Percentiles rank a stretch among this genome's conserved stretches.
Evolutionary conservation across 2,888 invertebrate genomes (phyloP).

Genomic region (Hirtodrosophila alboralis): DNA sequence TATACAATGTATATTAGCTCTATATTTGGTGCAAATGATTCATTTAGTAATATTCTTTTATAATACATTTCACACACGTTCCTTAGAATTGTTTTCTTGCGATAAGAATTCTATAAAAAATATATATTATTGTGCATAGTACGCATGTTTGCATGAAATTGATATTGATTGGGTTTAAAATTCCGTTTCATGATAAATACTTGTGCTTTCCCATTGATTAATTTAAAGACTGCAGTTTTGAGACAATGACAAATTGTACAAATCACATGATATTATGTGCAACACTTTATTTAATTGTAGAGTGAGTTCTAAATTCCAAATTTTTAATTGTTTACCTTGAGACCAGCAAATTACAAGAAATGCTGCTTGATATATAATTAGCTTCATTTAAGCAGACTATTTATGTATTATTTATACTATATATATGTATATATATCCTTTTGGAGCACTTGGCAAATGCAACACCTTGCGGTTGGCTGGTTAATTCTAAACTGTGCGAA

Average conservation of each 20-base stretch:
- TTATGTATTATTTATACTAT: too few relatives aligned
- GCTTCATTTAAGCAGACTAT: slow-evolving; percentile 21
- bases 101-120: slow-evolving; percentile 33
- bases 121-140: not conserved
- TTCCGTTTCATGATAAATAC: slow-evolving; percentile 33
- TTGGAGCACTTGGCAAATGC: slow-evolving; percentile 33
- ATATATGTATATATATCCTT: slow-evolving; percentile 2
- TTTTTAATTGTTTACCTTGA: slow-evolving; percentile 55
- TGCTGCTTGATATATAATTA: slow-evolving; percentile 34
- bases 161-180: slow-evolving; percentile 49
- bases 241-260: slow-evolving; percentile 37
- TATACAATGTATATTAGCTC: slow-evolving; percentile 4
- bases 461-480: slow-evolving; percentile 62
- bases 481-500: slow-evolving; percentile 70
- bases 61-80: slow-evolving; percentile 36
- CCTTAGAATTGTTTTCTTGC: slow-evolving; percentile 6
- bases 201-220: slow-evolving; percentile 39
- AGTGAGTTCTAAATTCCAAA: not conserved
- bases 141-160: slow-evolving; percentile 47
- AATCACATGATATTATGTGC: slow-evolving; percentile 53
- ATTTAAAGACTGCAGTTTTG: slow-evolving; percentile 42
- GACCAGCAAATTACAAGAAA: slow-evolving; percentile 57
- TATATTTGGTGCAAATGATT: slow-evolving; percentile 24
- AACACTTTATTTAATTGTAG: slow-evolving; percentile 21
- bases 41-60: slow-evolving; percentile 28